Base-by-base conservation (phyloP, 2,797 vertebrate genomes). In the Myotis daubentonii region DNA sequence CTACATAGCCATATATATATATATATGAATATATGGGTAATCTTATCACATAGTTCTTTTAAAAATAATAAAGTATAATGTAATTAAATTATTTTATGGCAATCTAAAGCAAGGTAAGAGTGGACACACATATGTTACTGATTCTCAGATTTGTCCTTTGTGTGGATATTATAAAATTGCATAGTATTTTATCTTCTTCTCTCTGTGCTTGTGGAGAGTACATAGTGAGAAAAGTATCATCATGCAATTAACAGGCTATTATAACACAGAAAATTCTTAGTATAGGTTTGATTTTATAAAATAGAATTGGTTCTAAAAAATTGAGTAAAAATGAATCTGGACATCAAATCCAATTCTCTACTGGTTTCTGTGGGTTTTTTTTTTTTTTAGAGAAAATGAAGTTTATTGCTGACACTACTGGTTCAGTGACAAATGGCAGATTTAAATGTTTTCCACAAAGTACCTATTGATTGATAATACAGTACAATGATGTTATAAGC, bases 301-400 rank as follows among this genome's bases (percentile, higher is more conserved):
- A 72, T 81, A 72, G 38, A 87, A 15, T 10, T 85, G 20, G 49
- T 87, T 91, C 81, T 85, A 55, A 66, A 92, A 95, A 84, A 41
- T 0, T 87, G 12, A 66, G 7, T 80, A 53, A 53, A 96, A 87
- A 68, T 83, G 57, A 89, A 91, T 30, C 44, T 79, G 51, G 19
- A 72, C 76, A n/a, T 87, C 76, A 89, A 96, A 94, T 85, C 23
- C 62, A 87, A 53, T 95, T 93, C 49, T 89, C 70, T 92, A 30
- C 60, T 62, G 28, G 5, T 62, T 62, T 62, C 60, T 62, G 12
- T 62, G 60, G 23, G 12, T 44, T 51, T 16, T 51, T 15, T 51
- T 20, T 28, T 6, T 66, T 66, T 68, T 36, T 17, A 68, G 65
- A 68, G 65, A 33, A 68, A 20, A 68, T 36, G 19, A 68, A 68